Evolutionary conservation across 2,113 vertebrate species (phyloP), one percentile per base, ranked within the genome.

Genomic region (Cettia cetti): DNA sequence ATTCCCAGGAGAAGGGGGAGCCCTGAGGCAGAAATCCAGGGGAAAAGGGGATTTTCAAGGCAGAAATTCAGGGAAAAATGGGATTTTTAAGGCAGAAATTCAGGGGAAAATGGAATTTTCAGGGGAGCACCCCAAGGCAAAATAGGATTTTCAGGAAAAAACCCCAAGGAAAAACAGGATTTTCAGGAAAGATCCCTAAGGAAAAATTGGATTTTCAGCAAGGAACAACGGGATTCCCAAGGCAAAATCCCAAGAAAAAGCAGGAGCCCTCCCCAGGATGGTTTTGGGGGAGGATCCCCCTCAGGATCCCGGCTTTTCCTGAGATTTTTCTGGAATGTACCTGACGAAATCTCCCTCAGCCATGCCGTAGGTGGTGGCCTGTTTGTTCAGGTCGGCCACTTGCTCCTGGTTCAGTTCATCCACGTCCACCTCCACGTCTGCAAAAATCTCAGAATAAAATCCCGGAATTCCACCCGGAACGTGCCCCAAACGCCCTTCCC

Each of bases 381-480:
- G 99, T 87, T 99, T 99, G 96, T 99, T 99, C 27, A 99, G 95
- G 52, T 99, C 99, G 22, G 98, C 95, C 82, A 99, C 98, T 60
- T 99, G 99, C 47, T 99, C 99, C 77, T 98, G 97, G 93, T 98
- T 99, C 86, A 99, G 93, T 88, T 99, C 99, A 2, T 99, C 99
- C 56, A 99, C 99, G 1, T 99, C 99, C 59, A 99, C 99, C 89
- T 99, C 99, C 90, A 99, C 99, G 39, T 99, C 99, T 99, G 96
- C 22, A 11, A 74, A 45, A 37, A 1, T 1, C 6, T 6, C 14
- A 4, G 15, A 7, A n/a, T n/a, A 64, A 64, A 35, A 30, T 3
- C 10, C 57, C 2, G 60, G 42, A 27, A 28, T 11, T 19, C 7
- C 4, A 2, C 3, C 53, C 9, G 7, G 23, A 6, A 10, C 0